Base-by-base conservation (phyloP, 2,113 vertebrate genomes). In the Saccopteryx leptura region DNA sequence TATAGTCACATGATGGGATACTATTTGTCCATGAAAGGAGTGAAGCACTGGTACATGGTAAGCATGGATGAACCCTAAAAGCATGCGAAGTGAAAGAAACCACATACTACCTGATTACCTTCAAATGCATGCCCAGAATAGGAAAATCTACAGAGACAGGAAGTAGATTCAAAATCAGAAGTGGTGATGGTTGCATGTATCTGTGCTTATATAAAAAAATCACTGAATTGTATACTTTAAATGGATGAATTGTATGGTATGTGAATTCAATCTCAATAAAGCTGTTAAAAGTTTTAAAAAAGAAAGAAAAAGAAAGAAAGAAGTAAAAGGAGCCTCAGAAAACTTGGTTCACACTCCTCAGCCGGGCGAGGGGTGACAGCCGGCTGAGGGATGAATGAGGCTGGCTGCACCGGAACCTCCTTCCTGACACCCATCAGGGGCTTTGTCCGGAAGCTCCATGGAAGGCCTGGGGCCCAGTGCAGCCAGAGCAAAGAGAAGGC, bases 61-160 rank as follows among this genome's bases (percentile, higher is more conserved):
- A 68, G 39, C 50, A 66, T 58, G 11, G 8, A 56, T 89, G 21
- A 83, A 69, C 11, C 4, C 89, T 90, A 61, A 84, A 94, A 78
- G 61, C n/a, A 65, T 18, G n/a, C 23, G 46, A 52, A 78, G 80
- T 90, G 31, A 78, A 85, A 90, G 23, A 94, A 78, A 18, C 54
- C 69, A 85, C 54, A 56, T 19, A 91, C 15, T 72, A n/a, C 46
- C 60, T 78, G 58, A 95, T 63, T 63, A 76, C 7, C 46, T 84
- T 83, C 86, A 66, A 21, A 74, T 33, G 60, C 60, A 89, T 76
- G 69, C 60, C 79, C 79, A 94, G 28, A n/a, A 68, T 21, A 66
- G 69, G 33, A 11, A 58, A 80, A 61, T n/a, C 26, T n/a, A 39
- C 10, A 63, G 72, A 79, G 74, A 71, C 11, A 52, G 31, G 58